Conservation (phyloP, 2,888 invertebrate genomes). For the Parthenolecanium corni region DNA sequence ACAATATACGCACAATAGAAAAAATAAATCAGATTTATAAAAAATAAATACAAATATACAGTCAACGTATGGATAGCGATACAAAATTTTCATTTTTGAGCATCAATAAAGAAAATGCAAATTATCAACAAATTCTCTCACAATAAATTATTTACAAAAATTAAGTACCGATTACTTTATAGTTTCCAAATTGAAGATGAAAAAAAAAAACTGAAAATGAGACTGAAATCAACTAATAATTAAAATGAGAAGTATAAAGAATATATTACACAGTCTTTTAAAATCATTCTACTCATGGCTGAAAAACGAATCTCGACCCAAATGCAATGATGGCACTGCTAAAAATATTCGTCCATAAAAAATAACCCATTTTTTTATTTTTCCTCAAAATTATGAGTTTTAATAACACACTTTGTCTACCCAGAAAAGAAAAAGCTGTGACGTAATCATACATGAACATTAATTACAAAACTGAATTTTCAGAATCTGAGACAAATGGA, state of each 20-base stretch:
- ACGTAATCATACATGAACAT: background rate
- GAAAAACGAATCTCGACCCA: background rate
- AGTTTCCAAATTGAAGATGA: background rate
- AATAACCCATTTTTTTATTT: background rate
- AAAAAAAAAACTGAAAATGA: constrained; percentile 9
- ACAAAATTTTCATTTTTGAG: constrained; percentile 23
- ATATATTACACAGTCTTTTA: constrained; percentile 27
- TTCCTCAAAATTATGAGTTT: too few species aligned
- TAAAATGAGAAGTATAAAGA: background rate
- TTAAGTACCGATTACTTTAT: constrained; percentile 20
- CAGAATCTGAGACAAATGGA: too few species aligned
- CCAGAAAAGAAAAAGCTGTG: background rate
- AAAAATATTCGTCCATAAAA: background rate
- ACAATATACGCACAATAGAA: constrained; percentile 12
- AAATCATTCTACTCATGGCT: constrained; percentile 10
- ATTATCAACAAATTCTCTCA: constrained; percentile 21
- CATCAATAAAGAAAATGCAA: constrained; percentile 24
- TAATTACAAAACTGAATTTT: too few species aligned
- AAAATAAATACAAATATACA: constrained; percentile 26
- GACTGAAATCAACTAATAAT: constrained; percentile 11
- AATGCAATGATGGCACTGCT: background rate
- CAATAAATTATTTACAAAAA: constrained; percentile 12
- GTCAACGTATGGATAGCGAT: constrained; percentile 16
- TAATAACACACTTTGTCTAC: too few species aligned
- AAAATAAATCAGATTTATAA: constrained; percentile 16